Conservation (phyloP, 2,113 vertebrate species). For the Trinectes maculatus region DNA sequence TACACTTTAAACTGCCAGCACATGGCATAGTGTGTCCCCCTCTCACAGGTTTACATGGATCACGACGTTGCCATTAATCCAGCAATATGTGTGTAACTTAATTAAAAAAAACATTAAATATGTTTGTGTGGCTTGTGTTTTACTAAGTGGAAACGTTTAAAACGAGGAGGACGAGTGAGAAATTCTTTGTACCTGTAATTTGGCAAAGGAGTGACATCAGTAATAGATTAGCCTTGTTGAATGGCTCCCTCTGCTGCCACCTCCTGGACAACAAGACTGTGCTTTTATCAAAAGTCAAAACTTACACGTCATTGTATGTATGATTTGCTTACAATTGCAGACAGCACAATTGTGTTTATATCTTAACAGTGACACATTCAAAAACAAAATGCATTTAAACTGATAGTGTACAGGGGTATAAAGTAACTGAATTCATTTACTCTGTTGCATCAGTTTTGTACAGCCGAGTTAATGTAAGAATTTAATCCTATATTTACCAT, state of each 20-base stretch:
- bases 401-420: too few species aligned
- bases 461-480: too few species aligned
- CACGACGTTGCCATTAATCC: slow-evolving; percentile 28
- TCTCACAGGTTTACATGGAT: slow-evolving; percentile 22
- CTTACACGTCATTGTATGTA: too few species aligned
- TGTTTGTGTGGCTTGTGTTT: slow-evolving; percentile 28
- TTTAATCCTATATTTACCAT: too few species aligned
- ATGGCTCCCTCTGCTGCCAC: slow-evolving; percentile 12
- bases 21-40: slow-evolving; percentile 34
- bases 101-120: slow-evolving; percentile 44
- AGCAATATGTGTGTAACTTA: slow-evolving; percentile 54
- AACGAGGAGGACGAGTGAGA: slow-evolving; percentile 3
- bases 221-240: slow-evolving; percentile 12
- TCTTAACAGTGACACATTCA: too few species aligned
- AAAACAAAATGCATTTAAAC: too few species aligned
- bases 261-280: slow-evolving; percentile 6
- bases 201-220: not conserved
- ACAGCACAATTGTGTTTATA: too few species aligned
- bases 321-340: too few species aligned
- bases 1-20: slow-evolving; percentile 17
- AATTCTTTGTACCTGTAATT: slow-evolving; percentile 7
- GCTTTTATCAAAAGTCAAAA: not conserved
- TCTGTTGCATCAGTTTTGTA: too few species aligned
- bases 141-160: slow-evolving; percentile 17
- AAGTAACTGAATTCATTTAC: too few species aligned